Percentiles rank a stretch among this genome's conserved stretches.
Evolutionary conservation across 2,797 vertebrate genomes (phyloP).

Genomic region (Tragelaphus eurycerus): DNA sequence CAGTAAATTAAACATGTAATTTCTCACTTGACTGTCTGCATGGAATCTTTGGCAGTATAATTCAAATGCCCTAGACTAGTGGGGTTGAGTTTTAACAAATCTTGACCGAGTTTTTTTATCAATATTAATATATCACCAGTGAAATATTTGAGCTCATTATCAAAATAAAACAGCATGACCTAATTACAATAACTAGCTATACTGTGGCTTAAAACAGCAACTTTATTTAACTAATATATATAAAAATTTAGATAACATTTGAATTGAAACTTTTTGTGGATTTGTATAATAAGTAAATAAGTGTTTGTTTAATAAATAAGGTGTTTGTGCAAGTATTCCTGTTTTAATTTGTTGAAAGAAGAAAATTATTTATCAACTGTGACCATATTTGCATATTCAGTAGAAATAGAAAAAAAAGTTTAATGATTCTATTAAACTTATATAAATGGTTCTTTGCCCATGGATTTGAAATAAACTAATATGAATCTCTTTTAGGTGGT

Average conservation of each 20-base stretch:
- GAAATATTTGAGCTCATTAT: conserved; percentile 6
- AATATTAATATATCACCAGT: background rate
- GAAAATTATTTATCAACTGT: background rate
- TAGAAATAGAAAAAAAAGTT: background rate
- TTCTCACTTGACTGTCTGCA: background rate
- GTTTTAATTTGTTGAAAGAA: background rate
- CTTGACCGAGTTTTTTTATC: conserved; percentile 5
- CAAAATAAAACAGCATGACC: background rate
- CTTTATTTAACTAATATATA: background rate
- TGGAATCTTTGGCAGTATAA: background rate
- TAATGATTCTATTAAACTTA: background rate
- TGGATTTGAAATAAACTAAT: background rate
- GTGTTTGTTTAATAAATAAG: background rate
- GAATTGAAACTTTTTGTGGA: background rate
- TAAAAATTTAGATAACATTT: background rate
- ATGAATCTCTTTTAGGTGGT: background rate
- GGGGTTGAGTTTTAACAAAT: background rate
- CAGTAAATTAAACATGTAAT: background rate
- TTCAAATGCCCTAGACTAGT: background rate
- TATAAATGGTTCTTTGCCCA: background rate
- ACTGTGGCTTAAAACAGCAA: background rate
- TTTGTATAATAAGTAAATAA: background rate
- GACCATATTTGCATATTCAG: background rate
- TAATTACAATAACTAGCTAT: conserved; percentile 10
- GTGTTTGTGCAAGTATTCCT: background rate